Conservation (phyloP, 2,888 invertebrate species). For the Aphidoletes aphidimyza region DNA sequence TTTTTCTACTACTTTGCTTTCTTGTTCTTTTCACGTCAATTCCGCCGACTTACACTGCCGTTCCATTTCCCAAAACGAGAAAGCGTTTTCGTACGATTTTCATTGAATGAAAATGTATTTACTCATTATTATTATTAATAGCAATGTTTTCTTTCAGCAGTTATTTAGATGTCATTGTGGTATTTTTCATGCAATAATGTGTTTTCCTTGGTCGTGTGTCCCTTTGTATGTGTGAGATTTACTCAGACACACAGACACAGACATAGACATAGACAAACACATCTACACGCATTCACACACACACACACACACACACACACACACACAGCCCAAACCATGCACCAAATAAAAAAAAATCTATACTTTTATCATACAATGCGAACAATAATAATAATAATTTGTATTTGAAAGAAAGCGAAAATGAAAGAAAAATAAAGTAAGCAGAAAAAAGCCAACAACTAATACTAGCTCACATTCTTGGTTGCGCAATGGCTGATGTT, state of each 20-base stretch:
- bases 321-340: background rate
- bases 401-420: background rate
- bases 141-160: slow-evolving; percentile 38
- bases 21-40: background rate
- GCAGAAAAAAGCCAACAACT: background rate
- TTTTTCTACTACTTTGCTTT: background rate
- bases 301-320: no score
- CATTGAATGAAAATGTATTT: slow-evolving; percentile 31
- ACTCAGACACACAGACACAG: background rate
- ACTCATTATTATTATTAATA: slow-evolving; percentile 24
- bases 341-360: no score
- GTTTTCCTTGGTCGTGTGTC: background rate
- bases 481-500: background rate
- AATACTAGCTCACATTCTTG: background rate
- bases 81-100: background rate
- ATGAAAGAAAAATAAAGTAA: background rate
- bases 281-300: no score
- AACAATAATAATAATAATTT: slow-evolving; percentile 34
- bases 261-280: no score
- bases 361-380: background rate
- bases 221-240: background rate
- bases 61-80: background rate
- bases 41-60: background rate
- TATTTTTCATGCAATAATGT: background rate
- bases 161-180: slow-evolving; percentile 45